Conservation (phyloP, 2,113 vertebrate genomes). For the Colinus virginianus region DNA sequence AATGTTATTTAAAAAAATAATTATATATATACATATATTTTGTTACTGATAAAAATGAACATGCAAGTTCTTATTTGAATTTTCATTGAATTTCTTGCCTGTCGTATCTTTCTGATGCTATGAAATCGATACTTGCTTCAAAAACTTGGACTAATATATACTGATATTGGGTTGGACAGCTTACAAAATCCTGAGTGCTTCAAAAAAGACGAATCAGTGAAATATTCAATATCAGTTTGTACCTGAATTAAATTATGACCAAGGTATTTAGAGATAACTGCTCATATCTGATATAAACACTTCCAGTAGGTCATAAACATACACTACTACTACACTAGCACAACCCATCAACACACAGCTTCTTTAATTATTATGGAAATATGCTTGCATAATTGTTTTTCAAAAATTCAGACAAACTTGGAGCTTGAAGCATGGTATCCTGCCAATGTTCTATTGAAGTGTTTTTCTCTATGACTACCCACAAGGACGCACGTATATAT, state of each 20-base stretch:
- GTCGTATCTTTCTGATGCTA: background rate
- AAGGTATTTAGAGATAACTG: background rate
- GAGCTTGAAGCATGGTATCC: conserved; percentile 56
- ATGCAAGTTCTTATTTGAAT: background rate
- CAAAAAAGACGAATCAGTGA: background rate
- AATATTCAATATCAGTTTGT: background rate
- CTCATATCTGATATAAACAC: background rate
- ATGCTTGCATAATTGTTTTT: conserved; percentile 75
- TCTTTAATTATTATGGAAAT: conserved; percentile 70
- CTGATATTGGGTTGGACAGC: background rate
- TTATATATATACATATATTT: no score
- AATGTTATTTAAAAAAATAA: background rate
- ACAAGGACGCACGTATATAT: conserved; percentile 71
- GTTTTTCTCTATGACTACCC: conserved; percentile 71
- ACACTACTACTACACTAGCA: conserved; percentile 12
- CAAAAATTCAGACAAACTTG: conserved; percentile 72
- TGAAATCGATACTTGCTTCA: background rate
- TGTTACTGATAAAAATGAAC: background rate
- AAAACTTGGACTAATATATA: background rate
- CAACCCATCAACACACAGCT: conserved; percentile 30
- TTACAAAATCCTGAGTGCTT: background rate
- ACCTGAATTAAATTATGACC: background rate
- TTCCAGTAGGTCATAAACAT: background rate
- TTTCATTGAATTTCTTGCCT: background rate
- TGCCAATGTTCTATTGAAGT: conserved; percentile 77